phyloP scores from a whole-genome alignment of 1,140 invertebrate species.

The Grapholita molesta region DNA sequence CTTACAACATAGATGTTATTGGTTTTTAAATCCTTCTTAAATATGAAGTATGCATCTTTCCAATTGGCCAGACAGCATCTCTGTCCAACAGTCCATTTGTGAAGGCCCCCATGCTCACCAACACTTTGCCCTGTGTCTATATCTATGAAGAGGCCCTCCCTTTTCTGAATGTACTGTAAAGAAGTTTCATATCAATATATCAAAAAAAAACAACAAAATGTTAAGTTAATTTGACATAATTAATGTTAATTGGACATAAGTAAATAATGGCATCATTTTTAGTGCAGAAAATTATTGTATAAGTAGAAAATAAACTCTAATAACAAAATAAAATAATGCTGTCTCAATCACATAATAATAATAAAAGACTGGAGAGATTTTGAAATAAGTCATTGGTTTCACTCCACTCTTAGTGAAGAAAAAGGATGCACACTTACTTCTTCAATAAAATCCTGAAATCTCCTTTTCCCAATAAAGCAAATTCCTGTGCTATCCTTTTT shows the following conservation, averaged over 20 bases:
- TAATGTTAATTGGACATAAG: too few species aligned
- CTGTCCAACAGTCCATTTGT: constrained; percentile 96
- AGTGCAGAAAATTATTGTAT: too few species aligned
- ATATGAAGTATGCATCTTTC: constrained; percentile 84
- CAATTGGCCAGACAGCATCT: constrained; percentile 81
- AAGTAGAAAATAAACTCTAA: too few species aligned
- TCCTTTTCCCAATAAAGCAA: constrained; percentile 95
- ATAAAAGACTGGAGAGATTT: not conserved
- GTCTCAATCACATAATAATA: too few species aligned
- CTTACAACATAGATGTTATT: constrained; percentile 91
- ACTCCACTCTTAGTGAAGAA: not conserved
- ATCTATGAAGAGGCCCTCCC: constrained; percentile 90
- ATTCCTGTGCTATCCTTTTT: constrained; percentile 98
- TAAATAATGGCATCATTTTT: too few species aligned
- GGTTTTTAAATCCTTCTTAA: constrained; percentile 82
- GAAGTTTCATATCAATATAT: not conserved
- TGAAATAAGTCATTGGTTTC: not conserved
- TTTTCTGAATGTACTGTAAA: constrained; percentile 89
- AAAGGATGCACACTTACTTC: constrained; percentile 77
- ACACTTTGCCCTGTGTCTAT: constrained; percentile 87
- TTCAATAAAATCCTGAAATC: constrained; percentile 87
- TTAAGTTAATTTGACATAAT: too few species aligned
- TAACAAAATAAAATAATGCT: too few species aligned
- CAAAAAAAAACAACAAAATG: not conserved
- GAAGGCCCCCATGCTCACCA: constrained; percentile 92